Evolutionary conservation across 2,113 vertebrate genomes (phyloP).

Genomic region (Todiramphus chloris): DNA sequence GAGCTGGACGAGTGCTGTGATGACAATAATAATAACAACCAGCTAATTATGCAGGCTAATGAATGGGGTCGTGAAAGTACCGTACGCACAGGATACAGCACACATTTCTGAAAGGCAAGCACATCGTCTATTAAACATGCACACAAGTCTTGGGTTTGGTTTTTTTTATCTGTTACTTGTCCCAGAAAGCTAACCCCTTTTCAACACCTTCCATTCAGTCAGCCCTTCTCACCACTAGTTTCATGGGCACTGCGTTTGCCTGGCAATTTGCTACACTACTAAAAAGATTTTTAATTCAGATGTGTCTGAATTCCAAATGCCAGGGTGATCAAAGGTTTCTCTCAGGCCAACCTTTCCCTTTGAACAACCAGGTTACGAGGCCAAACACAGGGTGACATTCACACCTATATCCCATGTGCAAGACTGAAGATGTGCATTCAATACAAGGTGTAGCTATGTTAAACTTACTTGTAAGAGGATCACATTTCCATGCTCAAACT

Average conservation of each 20-base stretch:
- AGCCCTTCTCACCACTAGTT: neutral
- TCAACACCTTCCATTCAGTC: neutral
- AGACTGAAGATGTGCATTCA: neutral
- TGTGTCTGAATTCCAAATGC: neutral
- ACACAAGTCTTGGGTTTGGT: neutral
- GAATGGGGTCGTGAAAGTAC: neutral
- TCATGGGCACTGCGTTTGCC: neutral
- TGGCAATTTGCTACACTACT: neutral
- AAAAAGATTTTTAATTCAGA: neutral
- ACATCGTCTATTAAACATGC: neutral
- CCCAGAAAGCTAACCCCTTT: neutral
- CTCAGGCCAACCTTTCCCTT: neutral
- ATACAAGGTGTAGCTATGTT: neutral
- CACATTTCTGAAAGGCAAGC: neutral
- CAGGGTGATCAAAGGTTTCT: neutral
- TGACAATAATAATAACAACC: neutral
- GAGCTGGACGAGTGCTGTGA: neutral
- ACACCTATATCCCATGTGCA: accelerated
- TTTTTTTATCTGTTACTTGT: neutral
- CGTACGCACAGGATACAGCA: neutral
- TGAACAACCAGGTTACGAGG: neutral
- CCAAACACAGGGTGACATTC: neutral
- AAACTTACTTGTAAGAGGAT: neutral
- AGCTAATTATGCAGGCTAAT: neutral
- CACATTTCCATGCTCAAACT: neutral